These are phyloP conservation scores for Anhinga anhinga DNA, from an alignment of 2,113 vertebrate genomes.

Conservation along the genomic window DNA sequence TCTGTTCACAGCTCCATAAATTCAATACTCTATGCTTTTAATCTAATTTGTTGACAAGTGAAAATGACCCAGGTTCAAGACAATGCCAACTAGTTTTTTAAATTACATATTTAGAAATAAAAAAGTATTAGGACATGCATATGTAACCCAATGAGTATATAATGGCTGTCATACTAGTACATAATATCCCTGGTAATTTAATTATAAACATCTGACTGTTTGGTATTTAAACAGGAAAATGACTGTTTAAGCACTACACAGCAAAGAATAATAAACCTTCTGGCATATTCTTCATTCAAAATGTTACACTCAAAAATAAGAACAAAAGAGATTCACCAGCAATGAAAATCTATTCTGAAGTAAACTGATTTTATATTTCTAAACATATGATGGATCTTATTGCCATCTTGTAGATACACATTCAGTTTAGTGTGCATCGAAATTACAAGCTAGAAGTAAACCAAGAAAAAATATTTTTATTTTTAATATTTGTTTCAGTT, in stretches of 20 bases:
- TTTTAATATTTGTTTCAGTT: not conserved
- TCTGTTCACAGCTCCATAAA: constrained; percentile 25
- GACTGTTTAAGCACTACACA: not conserved
- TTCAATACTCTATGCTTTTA: constrained; percentile 1
- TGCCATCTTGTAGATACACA: accelerated
- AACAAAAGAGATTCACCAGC: not conserved
- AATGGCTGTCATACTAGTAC: not conserved
- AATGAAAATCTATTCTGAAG: not conserved
- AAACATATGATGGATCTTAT: not conserved
- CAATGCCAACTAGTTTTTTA: not conserved
- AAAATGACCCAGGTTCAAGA: constrained; percentile 10
- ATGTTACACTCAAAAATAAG: not conserved
- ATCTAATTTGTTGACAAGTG: constrained; percentile 13
- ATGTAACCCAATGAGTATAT: not conserved
- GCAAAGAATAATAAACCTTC: constrained; percentile 37
- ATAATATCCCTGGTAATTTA: constrained; percentile 23
- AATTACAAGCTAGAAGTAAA: not conserved
- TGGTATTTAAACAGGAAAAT: constrained; percentile 38
- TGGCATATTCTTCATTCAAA: not conserved
- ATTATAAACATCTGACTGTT: constrained; percentile 36
- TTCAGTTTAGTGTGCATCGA: not conserved
- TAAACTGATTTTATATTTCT: not conserved
- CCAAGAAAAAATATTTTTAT: not conserved
- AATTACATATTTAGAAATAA: not conserved
- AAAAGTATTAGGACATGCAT: not conserved